Base-by-base conservation (phyloP, 2,888 invertebrate species). In the Patella caerulea region DNA sequence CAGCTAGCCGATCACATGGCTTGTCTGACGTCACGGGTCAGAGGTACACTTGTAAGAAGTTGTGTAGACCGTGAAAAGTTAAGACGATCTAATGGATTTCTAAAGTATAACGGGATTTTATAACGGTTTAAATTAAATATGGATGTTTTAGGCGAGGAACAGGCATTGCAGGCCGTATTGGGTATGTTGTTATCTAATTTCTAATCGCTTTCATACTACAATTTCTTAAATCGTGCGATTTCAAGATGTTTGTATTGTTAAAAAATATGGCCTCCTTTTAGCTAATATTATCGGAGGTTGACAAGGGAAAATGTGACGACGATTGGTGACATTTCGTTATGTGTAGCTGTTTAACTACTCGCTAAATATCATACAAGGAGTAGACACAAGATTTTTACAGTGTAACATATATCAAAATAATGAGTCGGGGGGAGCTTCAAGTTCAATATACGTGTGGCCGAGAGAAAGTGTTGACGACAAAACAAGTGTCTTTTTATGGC, bases 61-160 rank as follows among this genome's bases (percentile, higher is more conserved):
- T 19, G 19, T 65, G 65, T 65, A 65, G 45, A 45, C 45, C 45
- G 45, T 19, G 65, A 65, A 65, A 65, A 65, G 65, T 65, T 65
- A 65, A 65, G 65, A 19, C 9, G 24, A 24, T 12, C 24, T 65
- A 9, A 65, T 65, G 65, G 65, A 65, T 65, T 24, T 65, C 24
- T 24, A 17, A 17, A 52, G 12, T 56, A 74, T n/a, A 55, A 24
- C 53, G 15, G 53, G 71, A 45, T 71, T 71, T 65, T 53, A 72
- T 70, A 72, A 52, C 17, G 14, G 69, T 71, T 52, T 69, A 70
- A 15, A 55, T 19, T 54, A 73, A 76, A 24, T 7, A 81, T 81
- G 81, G 81, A 79, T 54, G 77, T 74, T 17, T 52, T 81, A 24
- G 78, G 71, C 52, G 81, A 81, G 15, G 81, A 81, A 7, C 81